Evolutionary conservation across 2,113 vertebrate genomes (phyloP).

Genomic region (Mustela nigripes): DNA sequence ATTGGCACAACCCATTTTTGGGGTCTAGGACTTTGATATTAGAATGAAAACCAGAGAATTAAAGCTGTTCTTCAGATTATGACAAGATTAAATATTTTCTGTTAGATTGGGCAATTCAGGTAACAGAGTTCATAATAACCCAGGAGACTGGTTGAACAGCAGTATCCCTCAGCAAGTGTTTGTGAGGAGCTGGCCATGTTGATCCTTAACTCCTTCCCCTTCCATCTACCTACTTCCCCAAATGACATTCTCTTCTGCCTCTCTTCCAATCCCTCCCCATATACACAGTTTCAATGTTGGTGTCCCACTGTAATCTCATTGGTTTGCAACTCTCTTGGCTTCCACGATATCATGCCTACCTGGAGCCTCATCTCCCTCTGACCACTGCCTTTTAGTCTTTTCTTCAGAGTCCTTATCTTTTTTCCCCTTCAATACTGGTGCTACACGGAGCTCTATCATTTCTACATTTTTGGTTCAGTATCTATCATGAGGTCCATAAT

Average conservation of each 20-base stretch:
- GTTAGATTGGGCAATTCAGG: background rate
- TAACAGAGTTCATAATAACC: slow-evolving; percentile 17
- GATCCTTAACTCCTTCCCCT: background rate
- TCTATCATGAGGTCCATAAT: background rate
- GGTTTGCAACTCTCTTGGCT: background rate
- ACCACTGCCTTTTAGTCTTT: background rate
- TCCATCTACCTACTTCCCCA: background rate
- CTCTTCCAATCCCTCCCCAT: background rate
- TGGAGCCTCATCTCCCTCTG: background rate
- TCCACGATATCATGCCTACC: background rate
- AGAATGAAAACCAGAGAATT: slow-evolving; percentile 42
- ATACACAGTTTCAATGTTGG: background rate
- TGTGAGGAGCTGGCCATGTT: background rate
- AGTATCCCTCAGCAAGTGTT: background rate
- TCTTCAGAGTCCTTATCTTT: slow-evolving; percentile 16
- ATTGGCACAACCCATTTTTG: background rate
- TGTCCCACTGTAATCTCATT: background rate
- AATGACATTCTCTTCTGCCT: background rate
- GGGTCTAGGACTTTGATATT: background rate
- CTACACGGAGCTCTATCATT: background rate
- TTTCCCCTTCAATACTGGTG: background rate
- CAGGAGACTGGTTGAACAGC: background rate
- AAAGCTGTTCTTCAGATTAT: background rate
- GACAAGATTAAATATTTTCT: background rate
- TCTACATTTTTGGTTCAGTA: background rate